phyloP scores from a whole-genome alignment of 2,888 invertebrate species.

The Dryocosmus kuriphilus region DNA sequence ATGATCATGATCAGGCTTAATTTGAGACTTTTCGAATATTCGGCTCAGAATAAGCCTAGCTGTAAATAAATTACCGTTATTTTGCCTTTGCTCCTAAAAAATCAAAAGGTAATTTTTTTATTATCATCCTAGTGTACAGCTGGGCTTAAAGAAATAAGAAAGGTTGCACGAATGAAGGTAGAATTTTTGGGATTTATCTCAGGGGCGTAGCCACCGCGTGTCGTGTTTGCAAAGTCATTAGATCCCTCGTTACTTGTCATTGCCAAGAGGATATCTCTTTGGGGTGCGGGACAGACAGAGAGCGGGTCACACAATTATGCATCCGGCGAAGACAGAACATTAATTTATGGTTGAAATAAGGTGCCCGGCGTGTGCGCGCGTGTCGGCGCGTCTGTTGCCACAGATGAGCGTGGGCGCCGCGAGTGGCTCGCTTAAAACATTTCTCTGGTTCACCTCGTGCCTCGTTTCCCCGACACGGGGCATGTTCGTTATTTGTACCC shows the following conservation, averaged over 20 bases:
- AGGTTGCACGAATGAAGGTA: neutral
- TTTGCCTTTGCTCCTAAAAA: too few species aligned
- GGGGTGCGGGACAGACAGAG: constrained; percentile 49
- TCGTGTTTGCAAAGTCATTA: constrained; percentile 66
- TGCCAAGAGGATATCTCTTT: constrained; percentile 64
- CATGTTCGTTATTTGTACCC: constrained; percentile 76
- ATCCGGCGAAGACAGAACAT: constrained; percentile 73
- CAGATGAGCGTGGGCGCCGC: constrained; percentile 71
- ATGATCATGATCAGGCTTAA: too few species aligned
- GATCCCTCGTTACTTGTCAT: constrained; percentile 70
- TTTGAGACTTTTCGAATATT: too few species aligned
- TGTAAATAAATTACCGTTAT: too few species aligned
- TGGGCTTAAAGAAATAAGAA: too few species aligned
- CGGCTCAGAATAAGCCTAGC: too few species aligned
- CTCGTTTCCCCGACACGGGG: constrained; percentile 62
- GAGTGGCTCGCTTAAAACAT: constrained; percentile 75
- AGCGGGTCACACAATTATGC: constrained; percentile 70
- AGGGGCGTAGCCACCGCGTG: constrained; percentile 12
- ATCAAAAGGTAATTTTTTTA: too few species aligned
- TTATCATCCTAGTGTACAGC: too few species aligned
- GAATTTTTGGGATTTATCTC: neutral
- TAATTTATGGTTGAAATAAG: constrained; percentile 75
- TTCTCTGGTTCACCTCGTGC: constrained; percentile 74
- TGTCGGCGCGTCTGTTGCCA: constrained; percentile 74
- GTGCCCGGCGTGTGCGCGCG: constrained; percentile 73